Conservation (phyloP, 1,140 invertebrate species). For the Caerostris extrusa region DNA sequence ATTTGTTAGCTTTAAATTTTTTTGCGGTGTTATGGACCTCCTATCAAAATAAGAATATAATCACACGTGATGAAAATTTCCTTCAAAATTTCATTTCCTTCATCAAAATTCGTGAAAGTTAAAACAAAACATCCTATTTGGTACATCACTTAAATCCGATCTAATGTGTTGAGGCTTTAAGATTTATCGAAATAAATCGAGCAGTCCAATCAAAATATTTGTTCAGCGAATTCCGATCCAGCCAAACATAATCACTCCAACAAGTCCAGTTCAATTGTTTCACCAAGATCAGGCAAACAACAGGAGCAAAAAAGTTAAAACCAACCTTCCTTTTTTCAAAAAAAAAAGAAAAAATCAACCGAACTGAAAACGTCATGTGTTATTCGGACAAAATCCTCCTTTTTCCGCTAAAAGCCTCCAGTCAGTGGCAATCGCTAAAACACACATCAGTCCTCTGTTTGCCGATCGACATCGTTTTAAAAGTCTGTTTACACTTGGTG, state of each 20-base stretch:
- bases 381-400: neutral
- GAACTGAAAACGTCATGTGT: neutral
- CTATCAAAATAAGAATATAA: no score
- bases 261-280: neutral
- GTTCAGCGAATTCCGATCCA: no score
- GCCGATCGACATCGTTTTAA: conserved; percentile 28
- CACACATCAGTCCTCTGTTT: neutral
- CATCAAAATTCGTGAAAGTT: no score
- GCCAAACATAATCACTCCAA: neutral
- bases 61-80: no score
- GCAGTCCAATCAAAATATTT: no score
- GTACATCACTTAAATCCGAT: no score
- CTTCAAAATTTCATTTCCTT: no score
- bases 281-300: neutral
- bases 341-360: neutral
- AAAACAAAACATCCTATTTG: no score
- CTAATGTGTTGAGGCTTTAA: no score
- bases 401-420: neutral
- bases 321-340: neutral
- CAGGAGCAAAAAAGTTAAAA: neutral
- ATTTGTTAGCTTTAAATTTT: no score
- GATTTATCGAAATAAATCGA: no score
- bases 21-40: no score
- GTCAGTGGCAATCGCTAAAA: neutral
- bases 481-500: neutral